These are phyloP conservation scores for Biston betularia DNA, from an alignment of 2,888 invertebrate genomes.

Conservation along the genomic window DNA sequence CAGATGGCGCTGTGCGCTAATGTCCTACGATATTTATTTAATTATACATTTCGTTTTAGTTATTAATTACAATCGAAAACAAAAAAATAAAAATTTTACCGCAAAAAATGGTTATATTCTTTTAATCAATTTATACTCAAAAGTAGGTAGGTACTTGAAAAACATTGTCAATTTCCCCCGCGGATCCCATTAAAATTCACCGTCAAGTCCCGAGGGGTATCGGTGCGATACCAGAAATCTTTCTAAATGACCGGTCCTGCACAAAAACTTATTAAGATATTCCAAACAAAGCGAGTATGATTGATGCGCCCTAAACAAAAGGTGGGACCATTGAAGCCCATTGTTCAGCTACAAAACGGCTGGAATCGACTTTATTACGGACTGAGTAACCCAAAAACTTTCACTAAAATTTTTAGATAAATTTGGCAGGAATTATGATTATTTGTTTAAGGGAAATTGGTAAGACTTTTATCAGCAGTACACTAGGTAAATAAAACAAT, in stretches of 20 bases:
- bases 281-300: slow-evolving; percentile 77
- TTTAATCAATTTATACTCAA: not conserved
- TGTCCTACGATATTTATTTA: too few species aligned
- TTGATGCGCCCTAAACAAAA: slow-evolving; percentile 82
- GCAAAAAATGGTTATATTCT: not conserved
- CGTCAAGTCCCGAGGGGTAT: slow-evolving; percentile 55
- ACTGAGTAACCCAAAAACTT: slow-evolving; percentile 13
- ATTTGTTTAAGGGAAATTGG: too few species aligned
- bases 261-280: slow-evolving; percentile 85
- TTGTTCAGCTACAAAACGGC: slow-evolving; percentile 68
- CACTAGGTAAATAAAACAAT: too few species aligned
- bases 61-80: too few species aligned
- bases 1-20: too few species aligned
- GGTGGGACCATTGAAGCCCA: slow-evolving; percentile 56
- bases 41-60: too few species aligned
- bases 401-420: too few species aligned
- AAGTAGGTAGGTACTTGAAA: slow-evolving; percentile 14
- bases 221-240: slow-evolving; percentile 71
- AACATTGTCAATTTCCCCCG: slow-evolving; percentile 56
- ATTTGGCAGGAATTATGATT: too few species aligned
- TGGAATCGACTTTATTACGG: slow-evolving; percentile 49
- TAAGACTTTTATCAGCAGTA: too few species aligned
- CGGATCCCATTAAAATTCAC: slow-evolving; percentile 69
- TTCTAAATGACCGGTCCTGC: slow-evolving; percentile 81
- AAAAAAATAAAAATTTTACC: too few species aligned